These are phyloP conservation scores for Polypterus senegalus DNA, from an alignment of 2,113 vertebrate genomes.

Conservation along the genomic window DNA sequence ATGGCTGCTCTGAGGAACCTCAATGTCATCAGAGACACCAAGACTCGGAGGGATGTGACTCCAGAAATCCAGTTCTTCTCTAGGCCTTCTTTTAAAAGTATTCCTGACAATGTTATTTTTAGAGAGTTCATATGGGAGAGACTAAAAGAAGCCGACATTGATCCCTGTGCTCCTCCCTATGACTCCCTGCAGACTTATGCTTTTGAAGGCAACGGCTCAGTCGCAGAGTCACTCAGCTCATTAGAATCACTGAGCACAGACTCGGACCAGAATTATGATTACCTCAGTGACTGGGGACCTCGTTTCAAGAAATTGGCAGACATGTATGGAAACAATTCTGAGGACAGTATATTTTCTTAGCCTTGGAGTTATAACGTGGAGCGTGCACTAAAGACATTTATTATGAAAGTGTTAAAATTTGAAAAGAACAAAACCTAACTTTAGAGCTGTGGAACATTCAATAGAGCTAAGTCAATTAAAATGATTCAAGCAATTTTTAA, in stretches of 20 bases:
- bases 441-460: no score
- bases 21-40: slow-evolving; percentile 70
- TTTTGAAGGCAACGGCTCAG: slow-evolving; percentile 80
- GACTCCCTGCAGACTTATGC: slow-evolving; percentile 93
- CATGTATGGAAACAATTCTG: slow-evolving; percentile 73
- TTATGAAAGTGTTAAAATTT: no score
- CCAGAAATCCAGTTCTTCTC: slow-evolving; percentile 81
- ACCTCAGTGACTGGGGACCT: slow-evolving; percentile 91
- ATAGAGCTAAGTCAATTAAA: no score
- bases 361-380: slow-evolving; percentile 37
- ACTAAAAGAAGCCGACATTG: slow-evolving; percentile 80
- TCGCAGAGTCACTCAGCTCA: slow-evolving; percentile 85
- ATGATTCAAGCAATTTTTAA: neutral
- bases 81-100: slow-evolving; percentile 65
- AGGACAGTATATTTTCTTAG: slow-evolving; percentile 71
- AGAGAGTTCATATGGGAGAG: slow-evolving; percentile 93
- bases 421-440: no score
- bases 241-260: slow-evolving; percentile 86
- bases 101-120: slow-evolving; percentile 87
- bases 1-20: slow-evolving; percentile 89
- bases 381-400: neutral
- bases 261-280: slow-evolving; percentile 95
- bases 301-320: slow-evolving; percentile 92
- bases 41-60: slow-evolving; percentile 73
- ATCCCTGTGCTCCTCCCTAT: slow-evolving; percentile 78